A percentile compares a stretch with the other conserved stretches of the same genome.
phyloP scores from a whole-genome alignment of 2,888 invertebrate species.

The Capitulum mitella region DNA sequence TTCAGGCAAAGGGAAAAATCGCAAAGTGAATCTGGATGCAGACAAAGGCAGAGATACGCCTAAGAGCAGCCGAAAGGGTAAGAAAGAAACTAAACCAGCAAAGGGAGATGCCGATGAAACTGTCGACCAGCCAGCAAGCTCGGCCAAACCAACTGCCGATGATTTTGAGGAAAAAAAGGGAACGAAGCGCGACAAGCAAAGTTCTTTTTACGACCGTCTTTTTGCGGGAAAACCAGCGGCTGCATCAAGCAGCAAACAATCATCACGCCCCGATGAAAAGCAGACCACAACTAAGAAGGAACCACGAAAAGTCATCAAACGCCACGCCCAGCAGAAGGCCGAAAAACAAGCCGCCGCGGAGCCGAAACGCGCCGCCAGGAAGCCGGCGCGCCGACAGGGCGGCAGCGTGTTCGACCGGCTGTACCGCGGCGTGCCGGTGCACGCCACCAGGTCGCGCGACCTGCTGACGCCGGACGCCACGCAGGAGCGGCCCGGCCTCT shows the following conservation, averaged over 20 bases:
- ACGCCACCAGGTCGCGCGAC: neutral
- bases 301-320: neutral
- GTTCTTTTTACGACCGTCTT: neutral
- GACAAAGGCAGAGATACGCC: neutral
- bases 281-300: too few species aligned
- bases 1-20: neutral
- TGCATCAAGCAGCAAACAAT: neutral
- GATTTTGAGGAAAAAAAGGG: neutral
- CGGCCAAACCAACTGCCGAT: neutral
- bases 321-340: neutral
- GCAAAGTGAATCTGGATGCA: neutral
- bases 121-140: neutral
- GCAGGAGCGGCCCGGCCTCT: too few species aligned
- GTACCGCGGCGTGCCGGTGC: neutral
- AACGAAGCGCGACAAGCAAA: neutral
- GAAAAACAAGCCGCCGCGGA: neutral
- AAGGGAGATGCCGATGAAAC: neutral
- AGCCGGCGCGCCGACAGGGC: neutral
- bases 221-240: neutral
- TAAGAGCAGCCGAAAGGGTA: neutral
- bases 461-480: neutral
- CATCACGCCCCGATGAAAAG: neutral
- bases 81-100: neutral
- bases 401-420: conserved; percentile 10
- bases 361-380: neutral